These are phyloP conservation scores for Tapirus indicus DNA, from an alignment of 2,797 vertebrate genomes.

Conservation along the genomic window DNA sequence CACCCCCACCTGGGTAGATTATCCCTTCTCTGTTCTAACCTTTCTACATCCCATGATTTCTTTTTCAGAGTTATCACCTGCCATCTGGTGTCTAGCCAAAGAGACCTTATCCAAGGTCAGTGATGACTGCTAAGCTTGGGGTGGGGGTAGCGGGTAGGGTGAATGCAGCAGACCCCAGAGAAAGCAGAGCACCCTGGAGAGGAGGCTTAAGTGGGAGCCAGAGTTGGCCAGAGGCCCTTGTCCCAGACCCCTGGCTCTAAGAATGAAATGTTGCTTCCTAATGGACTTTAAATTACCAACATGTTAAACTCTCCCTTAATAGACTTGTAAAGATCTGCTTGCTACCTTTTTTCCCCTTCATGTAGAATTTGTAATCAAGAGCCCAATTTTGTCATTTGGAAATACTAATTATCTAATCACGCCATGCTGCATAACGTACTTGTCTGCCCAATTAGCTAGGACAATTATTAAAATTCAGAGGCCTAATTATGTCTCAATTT, in stretches of 20 bases:
- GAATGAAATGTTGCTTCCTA: constrained; percentile 80
- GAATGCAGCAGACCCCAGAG: neutral
- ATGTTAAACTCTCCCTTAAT: constrained; percentile 86
- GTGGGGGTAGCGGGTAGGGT: neutral
- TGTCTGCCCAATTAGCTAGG: constrained; percentile 96
- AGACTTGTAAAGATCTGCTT: constrained; percentile 84
- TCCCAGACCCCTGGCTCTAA: constrained; percentile 55
- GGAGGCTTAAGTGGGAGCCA: constrained; percentile 14
- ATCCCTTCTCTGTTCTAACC: constrained; percentile 12
- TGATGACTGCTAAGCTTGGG: neutral
- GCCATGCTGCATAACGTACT: constrained; percentile 90
- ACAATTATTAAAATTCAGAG: constrained; percentile 97
- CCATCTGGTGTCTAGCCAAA: constrained; percentile 53
- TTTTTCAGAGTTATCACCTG: constrained; percentile 58
- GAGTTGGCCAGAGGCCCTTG: constrained; percentile 60
- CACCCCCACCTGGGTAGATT: neutral
- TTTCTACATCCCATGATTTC: neutral
- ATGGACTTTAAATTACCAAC: constrained; percentile 86
- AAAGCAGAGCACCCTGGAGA: constrained; percentile 12
- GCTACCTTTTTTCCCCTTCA: constrained; percentile 82
- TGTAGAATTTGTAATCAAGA: constrained; percentile 89
- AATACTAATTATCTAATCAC: constrained; percentile 93
- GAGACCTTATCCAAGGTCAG: constrained; percentile 10
- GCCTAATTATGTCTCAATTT: constrained; percentile 99
- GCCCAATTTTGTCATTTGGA: constrained; percentile 92